These are phyloP conservation scores for Gymnopithys bicolor DNA, from an alignment of 2,797 vertebrate genomes.

Conservation along the genomic window DNA sequence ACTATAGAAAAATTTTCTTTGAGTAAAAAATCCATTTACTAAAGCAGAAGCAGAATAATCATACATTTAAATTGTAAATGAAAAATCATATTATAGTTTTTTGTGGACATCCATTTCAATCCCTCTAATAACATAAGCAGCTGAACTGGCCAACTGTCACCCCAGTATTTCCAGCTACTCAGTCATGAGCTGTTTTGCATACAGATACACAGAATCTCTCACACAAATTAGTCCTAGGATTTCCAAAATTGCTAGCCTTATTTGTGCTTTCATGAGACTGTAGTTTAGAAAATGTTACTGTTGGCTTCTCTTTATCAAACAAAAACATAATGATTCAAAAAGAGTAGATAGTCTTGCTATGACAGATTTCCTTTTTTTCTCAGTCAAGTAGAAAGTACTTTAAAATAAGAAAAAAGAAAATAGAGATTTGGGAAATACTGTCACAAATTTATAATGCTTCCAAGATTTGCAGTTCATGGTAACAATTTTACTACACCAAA, in stretches of 20 bases:
- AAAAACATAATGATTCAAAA: not conserved
- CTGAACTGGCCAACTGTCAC: not conserved
- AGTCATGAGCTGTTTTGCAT: not conserved
- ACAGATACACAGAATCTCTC: not conserved
- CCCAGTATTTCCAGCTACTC: not conserved
- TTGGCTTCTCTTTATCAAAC: not conserved
- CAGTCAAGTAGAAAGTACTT: not conserved
- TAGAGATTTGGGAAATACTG: not conserved
- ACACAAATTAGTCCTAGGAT: not conserved
- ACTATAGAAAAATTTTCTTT: not conserved
- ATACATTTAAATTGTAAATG: not conserved
- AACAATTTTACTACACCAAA: not conserved
- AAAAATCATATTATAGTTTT: not conserved
- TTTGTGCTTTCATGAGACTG: not conserved
- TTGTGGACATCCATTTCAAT: not conserved
- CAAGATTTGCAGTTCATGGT: not conserved
- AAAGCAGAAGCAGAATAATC: not conserved
- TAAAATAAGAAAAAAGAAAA: not conserved
- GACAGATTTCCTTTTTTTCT: not conserved
- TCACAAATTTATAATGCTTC: not conserved
- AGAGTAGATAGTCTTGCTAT: not conserved
- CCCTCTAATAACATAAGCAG: not conserved
- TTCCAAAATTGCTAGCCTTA: not conserved
- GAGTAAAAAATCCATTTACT: not conserved
- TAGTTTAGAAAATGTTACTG: not conserved